Conservation (phyloP, 2,888 invertebrate genomes). For the Pardosa pseudoannulata region DNA sequence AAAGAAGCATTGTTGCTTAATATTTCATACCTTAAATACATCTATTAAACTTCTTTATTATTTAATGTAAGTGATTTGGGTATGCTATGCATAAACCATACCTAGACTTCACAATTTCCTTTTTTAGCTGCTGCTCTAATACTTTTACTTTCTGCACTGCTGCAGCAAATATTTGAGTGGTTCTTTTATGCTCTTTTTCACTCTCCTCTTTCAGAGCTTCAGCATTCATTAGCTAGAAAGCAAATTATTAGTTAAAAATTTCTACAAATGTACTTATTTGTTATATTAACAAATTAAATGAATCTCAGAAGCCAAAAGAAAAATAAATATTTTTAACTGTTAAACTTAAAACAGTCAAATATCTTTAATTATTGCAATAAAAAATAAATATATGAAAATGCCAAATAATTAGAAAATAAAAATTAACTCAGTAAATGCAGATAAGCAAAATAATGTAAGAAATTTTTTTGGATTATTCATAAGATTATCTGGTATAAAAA, state of each 20-base stretch:
- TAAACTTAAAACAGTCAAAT: too few species aligned
- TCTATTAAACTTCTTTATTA: too few species aligned
- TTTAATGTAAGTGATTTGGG: too few species aligned
- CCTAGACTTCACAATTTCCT: conserved; percentile 88
- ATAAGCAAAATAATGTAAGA: too few species aligned
- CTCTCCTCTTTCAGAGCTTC: conserved; percentile 92
- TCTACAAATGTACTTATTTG: not conserved
- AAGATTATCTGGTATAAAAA: too few species aligned
- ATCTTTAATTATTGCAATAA: too few species aligned
- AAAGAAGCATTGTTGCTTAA: not conserved
- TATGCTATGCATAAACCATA: conserved; percentile 40
- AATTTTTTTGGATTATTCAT: too few species aligned
- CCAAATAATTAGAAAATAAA: too few species aligned
- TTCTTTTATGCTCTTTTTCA: conserved; percentile 90
- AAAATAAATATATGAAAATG: too few species aligned
- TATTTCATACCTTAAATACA: not conserved
- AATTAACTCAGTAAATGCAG: too few species aligned
- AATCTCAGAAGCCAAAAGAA: too few species aligned
- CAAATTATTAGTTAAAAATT: not conserved
- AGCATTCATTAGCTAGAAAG: conserved; percentile 86
- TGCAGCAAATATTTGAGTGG: conserved; percentile 87
- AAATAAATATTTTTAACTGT: too few species aligned
- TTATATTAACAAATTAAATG: not conserved
- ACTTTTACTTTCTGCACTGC: conserved; percentile 89
- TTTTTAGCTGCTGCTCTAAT: conserved; percentile 88